Conservation (phyloP, 2,888 invertebrate species). For the Sycophila texana region DNA sequence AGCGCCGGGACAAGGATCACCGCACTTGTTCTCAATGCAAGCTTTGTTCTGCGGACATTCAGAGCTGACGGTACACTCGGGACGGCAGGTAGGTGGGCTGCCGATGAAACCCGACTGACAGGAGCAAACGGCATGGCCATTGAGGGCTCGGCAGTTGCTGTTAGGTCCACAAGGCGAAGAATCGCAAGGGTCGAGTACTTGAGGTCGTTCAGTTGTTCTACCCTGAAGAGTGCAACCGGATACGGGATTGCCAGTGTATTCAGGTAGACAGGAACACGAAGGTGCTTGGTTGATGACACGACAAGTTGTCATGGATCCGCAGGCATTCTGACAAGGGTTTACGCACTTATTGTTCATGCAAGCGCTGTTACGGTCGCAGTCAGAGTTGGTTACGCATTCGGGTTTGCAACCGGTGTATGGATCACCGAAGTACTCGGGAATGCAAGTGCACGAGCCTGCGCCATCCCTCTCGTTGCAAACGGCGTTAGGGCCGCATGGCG, state of each 20-base stretch:
- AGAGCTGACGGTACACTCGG: conserved; percentile 89
- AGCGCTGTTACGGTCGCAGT: conserved; percentile 85
- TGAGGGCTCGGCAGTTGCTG: conserved; percentile 85
- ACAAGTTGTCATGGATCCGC: conserved; percentile 88
- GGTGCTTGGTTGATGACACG: conserved; percentile 89
- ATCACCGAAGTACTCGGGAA: conserved; percentile 90
- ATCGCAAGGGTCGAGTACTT: conserved; percentile 80
- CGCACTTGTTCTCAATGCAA: conserved; percentile 88
- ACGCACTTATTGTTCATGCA: conserved; percentile 91
- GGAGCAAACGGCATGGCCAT: conserved; percentile 88
- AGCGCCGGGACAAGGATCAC: conserved; percentile 88
- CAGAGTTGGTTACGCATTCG: conserved; percentile 90
- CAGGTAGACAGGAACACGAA: conserved; percentile 86
- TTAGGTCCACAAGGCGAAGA: conserved; percentile 92
- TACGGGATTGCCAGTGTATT: conserved; percentile 87
- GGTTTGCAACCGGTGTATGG: conserved; percentile 91
- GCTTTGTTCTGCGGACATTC: conserved; percentile 89
- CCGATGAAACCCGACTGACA: conserved; percentile 87
- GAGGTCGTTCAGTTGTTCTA: conserved; percentile 59
- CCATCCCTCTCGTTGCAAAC: conserved; percentile 88
- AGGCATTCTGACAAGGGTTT: conserved; percentile 89
- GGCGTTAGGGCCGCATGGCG: conserved; percentile 91
- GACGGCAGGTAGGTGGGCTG: conserved; percentile 86
- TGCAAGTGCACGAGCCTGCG: conserved; percentile 89
- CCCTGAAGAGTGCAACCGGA: conserved; percentile 75